Evolutionary conservation across 2,797 vertebrate species (phyloP).

Genomic region (Limnodromus scolopaceus): DNA sequence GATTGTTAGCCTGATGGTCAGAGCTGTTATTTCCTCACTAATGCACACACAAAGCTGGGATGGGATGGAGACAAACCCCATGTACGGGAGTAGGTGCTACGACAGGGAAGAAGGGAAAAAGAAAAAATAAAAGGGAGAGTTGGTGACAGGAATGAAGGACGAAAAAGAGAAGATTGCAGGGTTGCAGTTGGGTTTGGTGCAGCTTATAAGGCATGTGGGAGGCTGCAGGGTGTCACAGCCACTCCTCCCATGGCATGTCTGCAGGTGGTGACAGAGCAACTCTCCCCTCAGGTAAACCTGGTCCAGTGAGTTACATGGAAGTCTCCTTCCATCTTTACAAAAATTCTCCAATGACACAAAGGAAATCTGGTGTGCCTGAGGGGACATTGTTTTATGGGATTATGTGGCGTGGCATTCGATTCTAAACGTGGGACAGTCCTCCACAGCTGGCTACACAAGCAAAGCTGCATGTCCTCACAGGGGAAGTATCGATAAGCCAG

Average conservation of each 20-base stretch:
- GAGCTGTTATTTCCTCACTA: background rate
- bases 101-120: background rate
- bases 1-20: background rate
- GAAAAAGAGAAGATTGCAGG: background rate
- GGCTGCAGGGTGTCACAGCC: background rate
- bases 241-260: background rate
- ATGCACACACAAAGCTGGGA: background rate
- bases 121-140: fast-evolving
- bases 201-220: background rate
- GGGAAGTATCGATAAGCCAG: background rate
- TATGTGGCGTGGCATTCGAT: background rate
- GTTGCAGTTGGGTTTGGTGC: background rate
- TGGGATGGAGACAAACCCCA: background rate
- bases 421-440: background rate
- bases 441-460: background rate
- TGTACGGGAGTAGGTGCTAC: fast-evolving
- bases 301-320: background rate
- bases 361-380: background rate
- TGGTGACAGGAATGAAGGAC: background rate
- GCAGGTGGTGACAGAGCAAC: background rate
- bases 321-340: background rate
- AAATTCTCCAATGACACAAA: background rate
- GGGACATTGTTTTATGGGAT: background rate
- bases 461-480: background rate
- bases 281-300: background rate